Evolutionary conservation across 2,888 invertebrate species (phyloP).

Genomic region (Pecten maximus): DNA sequence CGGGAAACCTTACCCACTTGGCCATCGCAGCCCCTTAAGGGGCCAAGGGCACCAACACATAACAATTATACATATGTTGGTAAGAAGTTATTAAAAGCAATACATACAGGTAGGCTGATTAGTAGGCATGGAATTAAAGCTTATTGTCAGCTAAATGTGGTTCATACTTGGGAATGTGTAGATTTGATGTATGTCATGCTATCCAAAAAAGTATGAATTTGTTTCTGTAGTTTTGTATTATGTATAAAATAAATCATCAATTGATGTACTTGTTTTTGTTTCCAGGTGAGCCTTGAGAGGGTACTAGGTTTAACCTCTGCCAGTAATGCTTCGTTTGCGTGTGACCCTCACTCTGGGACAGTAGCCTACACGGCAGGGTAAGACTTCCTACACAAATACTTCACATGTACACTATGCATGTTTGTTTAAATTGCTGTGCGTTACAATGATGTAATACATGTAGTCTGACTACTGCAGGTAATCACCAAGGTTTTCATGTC

Average conservation of each 20-base stretch:
- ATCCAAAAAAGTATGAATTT: no score
- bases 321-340: constrained; percentile 95
- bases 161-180: no score
- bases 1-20: no score
- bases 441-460: background rate
- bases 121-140: no score
- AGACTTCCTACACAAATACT: constrained; percentile 82
- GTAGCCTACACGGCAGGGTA: constrained; percentile 98
- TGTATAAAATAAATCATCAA: background rate
- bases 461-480: background rate
- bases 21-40: no score
- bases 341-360: constrained; percentile 92
- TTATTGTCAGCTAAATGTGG: no score
- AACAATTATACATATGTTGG: no score
- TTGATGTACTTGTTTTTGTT: constrained; percentile 69
- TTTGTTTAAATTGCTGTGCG: background rate
- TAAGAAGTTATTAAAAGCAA: no score
- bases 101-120: no score
- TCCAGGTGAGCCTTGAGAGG: constrained; percentile 96
- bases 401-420: background rate
- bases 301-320: constrained; percentile 97
- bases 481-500: constrained; percentile 4
- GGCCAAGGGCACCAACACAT: no score
- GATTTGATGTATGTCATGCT: no score
- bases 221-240: background rate